Evolutionary conservation across 2,797 vertebrate genomes (phyloP), one percentile per base, ranked within the genome.

Genomic region (Anas georgica): DNA sequence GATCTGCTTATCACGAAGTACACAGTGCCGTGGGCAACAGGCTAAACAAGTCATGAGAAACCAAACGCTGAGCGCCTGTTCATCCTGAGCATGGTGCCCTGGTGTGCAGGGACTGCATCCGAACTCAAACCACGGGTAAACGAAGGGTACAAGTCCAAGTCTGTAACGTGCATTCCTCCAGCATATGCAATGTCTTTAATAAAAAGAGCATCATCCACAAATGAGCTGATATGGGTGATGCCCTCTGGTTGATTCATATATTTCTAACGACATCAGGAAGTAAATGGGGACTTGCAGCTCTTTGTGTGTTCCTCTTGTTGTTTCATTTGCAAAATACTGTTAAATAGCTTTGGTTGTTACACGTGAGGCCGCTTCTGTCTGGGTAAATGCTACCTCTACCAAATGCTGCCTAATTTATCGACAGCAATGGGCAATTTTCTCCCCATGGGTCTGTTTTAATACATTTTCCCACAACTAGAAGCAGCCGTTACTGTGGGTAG

Each of bases 151-250:
- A 14, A 6, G 6, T 22, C 59, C 54, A 18, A 37, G 31, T 48
- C 76, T 11, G 29, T 0, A 2, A 23, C 7, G 14, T 29, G 20
- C 12, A 0, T 66, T 72, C 41, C 33, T 12, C 63, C 46, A 4
- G 17, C 0, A 14, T 29, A 25, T 29, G 37, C 33, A n/a, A 4
- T 0, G 4, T 10, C 39, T 50, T 18, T 17, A 7, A 29, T 4
- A 41, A 29, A n/a, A 54, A 55, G 48, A 67, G 48, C 43, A 9
- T 45, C 17, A 20, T 62, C 14, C 16, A 54, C 48, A 17, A 23
- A 5, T 5, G 69, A 39, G 18, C n/a, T 25, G 22, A 3, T 43
- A 6, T 0, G 6, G 31, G 50, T 62, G 67, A 29, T 73, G 58
- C 14, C 15, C 28, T 78, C 31, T n/a, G 39, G 21, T 74, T 52